Conservation (phyloP, 2,888 invertebrate genomes). For the Agrilus mali region DNA sequence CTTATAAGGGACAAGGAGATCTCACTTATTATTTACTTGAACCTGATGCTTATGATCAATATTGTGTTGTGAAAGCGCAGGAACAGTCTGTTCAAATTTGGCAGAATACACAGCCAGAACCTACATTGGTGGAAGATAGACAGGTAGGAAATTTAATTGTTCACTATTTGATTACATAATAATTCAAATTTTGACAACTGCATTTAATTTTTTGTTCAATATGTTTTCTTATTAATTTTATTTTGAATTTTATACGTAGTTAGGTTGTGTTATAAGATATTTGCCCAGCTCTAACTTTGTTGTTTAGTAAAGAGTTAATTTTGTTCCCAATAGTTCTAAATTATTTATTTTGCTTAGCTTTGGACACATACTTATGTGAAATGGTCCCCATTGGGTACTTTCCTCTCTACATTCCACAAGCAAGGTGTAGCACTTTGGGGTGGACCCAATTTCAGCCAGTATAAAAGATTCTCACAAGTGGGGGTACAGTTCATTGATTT, state of each 20-base stretch:
- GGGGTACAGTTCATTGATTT: slow-evolving; percentile 94
- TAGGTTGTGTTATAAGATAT: too few relatives aligned
- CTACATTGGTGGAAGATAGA: slow-evolving; percentile 67
- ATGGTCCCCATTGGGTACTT: slow-evolving; percentile 97
- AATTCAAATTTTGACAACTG: too few relatives aligned
- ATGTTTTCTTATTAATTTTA: too few relatives aligned
- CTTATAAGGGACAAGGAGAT: slow-evolving; percentile 87
- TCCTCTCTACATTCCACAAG: slow-evolving; percentile 90
- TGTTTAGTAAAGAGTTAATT: slow-evolving; percentile 1
- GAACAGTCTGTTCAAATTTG: slow-evolving; percentile 65
- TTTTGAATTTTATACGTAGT: too few relatives aligned
- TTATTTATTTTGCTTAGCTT: slow-evolving; percentile 39
- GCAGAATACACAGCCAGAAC: slow-evolving; percentile 84
- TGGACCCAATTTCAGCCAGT: slow-evolving; percentile 83
- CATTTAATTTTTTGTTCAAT: too few relatives aligned
- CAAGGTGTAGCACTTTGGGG: slow-evolving; percentile 96
- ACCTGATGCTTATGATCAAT: slow-evolving; percentile 93
- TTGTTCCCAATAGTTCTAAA: slow-evolving; percentile 1
- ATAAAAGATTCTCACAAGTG: slow-evolving; percentile 80
- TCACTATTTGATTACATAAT: not conserved
- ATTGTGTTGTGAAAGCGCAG: slow-evolving; percentile 74
- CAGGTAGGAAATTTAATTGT: slow-evolving; percentile 41
- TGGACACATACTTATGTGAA: slow-evolving; percentile 95
- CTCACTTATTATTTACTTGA: slow-evolving; percentile 86
- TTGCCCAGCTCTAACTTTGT: too few relatives aligned